phyloP scores from a whole-genome alignment of 2,888 invertebrate species.

The Thyatira batis region DNA sequence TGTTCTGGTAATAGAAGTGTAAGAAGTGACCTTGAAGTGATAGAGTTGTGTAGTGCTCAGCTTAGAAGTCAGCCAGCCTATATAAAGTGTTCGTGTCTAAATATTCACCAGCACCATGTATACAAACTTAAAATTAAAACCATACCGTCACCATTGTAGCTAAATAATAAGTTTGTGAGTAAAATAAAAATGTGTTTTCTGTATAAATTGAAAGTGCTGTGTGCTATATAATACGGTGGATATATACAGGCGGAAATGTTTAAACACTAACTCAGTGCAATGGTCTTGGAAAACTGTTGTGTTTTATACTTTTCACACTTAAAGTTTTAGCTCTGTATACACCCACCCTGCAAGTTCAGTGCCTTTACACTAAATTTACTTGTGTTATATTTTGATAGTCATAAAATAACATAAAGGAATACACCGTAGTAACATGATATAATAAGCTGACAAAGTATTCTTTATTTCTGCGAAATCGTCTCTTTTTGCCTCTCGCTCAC shows the following conservation, averaged over 20 bases:
- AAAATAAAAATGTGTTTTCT: neutral
- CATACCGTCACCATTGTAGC: neutral
- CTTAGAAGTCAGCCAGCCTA: too few species aligned
- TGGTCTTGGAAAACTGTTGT: neutral
- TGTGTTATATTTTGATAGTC: neutral
- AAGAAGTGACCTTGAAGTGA: neutral
- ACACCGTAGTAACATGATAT: neutral
- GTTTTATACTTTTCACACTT: neutral
- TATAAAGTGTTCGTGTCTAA: conserved; percentile 25
- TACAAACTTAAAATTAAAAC: neutral
- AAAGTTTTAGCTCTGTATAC: neutral
- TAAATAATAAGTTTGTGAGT: neutral
- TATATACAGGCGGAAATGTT: neutral
- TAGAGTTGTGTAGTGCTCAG: neutral
- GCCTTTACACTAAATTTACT: neutral
- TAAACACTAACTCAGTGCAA: neutral
- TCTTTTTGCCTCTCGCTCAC: neutral
- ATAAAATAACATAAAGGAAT: neutral
- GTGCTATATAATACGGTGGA: neutral
- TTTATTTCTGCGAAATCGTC: neutral
- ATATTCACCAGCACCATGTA: conserved; percentile 26
- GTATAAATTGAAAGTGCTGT: neutral
- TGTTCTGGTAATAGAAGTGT: neutral
- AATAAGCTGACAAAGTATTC: neutral
- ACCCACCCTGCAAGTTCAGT: neutral